phyloP scores from a whole-genome alignment of 2,888 invertebrate genomes.

The Apodemia mormo region DNA sequence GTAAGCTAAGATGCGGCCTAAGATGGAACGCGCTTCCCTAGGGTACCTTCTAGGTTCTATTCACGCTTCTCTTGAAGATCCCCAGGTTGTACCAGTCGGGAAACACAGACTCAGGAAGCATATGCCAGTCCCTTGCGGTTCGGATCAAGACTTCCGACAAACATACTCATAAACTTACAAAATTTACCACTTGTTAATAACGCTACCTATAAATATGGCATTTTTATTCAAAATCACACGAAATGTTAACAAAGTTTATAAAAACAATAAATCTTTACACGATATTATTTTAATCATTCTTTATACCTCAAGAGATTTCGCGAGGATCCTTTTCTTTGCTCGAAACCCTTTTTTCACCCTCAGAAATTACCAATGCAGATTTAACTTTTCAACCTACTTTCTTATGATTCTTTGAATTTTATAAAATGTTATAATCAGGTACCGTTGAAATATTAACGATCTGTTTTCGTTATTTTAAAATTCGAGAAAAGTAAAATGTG shows the following conservation, averaged over 20 bases:
- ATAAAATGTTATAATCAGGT: slow-evolving; percentile 15
- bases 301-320: slow-evolving; percentile 5
- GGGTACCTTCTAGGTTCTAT: too few relatives aligned
- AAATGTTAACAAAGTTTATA: slow-evolving; percentile 10
- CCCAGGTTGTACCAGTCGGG: too few relatives aligned
- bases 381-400: slow-evolving; percentile 26
- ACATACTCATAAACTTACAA: too few relatives aligned
- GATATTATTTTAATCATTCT: slow-evolving; percentile 17
- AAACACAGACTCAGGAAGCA: too few relatives aligned
- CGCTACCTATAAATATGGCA: neutral
- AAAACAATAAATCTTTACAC: slow-evolving; percentile 18
- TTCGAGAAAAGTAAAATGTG: neutral
- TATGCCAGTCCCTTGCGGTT: too few relatives aligned
- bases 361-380: slow-evolving; percentile 31
- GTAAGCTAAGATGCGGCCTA: too few relatives aligned
- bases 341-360: slow-evolving; percentile 24
- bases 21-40: too few relatives aligned
- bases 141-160: too few relatives aligned
- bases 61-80: too few relatives aligned
- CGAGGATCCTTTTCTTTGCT: slow-evolving; percentile 15
- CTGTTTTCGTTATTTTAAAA: neutral
- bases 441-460: slow-evolving; percentile 2
- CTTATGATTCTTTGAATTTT: slow-evolving; percentile 16
- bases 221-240: slow-evolving; percentile 9
- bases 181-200: too few relatives aligned